phyloP scores from a whole-genome alignment of 92 coral and sea anemone genomes.

The Palythoa heliodiscus region DNA sequence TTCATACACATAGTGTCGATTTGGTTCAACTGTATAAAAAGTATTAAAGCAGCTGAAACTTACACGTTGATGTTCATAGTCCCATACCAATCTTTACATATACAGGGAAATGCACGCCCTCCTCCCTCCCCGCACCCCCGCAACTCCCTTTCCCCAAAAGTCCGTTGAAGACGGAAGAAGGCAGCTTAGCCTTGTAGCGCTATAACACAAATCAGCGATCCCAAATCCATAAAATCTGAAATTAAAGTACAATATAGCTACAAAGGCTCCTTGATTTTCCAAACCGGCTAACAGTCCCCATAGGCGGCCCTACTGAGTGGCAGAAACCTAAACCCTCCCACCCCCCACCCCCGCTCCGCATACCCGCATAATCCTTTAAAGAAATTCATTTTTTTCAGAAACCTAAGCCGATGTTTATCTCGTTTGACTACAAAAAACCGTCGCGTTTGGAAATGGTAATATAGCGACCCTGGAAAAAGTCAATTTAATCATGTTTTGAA shows the following conservation, averaged over 20 bases:
- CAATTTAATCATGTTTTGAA: constrained; percentile 11
- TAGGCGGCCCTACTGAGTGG: constrained; percentile 11
- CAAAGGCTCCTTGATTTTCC: constrained; percentile 6
- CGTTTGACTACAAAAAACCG: constrained; percentile 8
- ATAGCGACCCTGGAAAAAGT: constrained; percentile 15
- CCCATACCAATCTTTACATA: constrained; percentile 14
- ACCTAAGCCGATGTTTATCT: constrained; percentile 8
- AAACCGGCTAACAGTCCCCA: constrained; percentile 9
- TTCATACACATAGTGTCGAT: constrained; percentile 3
- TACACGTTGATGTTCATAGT: constrained; percentile 14
- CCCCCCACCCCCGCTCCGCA: constrained; percentile 18
- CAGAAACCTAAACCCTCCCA: constrained; percentile 11
- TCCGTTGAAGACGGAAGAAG: constrained; percentile 12
- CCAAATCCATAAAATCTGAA: constrained; percentile 7
- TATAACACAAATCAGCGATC: constrained; percentile 14
- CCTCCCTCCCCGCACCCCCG: constrained; percentile 12
- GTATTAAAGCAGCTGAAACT: constrained; percentile 17
- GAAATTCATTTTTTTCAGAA: constrained; percentile 7
- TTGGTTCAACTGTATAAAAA: constrained; percentile 4
- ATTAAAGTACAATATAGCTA: constrained; percentile 5
- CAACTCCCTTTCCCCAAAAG: constrained; percentile 13
- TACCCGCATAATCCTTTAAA: constrained; percentile 10
- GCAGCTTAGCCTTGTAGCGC: constrained; percentile 12
- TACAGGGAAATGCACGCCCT: constrained; percentile 17
- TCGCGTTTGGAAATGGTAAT: constrained; percentile 14